Conservation (phyloP, 1,140 invertebrate species). For the Drosophila arawakana region DNA sequence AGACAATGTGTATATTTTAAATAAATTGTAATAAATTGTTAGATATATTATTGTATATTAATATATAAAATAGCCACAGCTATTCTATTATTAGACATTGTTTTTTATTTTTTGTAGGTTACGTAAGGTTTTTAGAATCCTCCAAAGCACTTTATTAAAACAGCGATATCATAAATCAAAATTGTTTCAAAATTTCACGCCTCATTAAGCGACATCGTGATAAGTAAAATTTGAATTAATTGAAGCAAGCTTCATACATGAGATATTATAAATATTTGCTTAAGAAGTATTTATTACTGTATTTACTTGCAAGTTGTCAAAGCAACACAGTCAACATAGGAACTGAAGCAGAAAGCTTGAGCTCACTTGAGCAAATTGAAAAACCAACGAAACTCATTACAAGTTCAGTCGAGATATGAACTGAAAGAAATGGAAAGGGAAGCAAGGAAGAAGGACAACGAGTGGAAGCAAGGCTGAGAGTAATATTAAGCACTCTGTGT, state of each 20-base stretch:
- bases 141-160: too few species aligned
- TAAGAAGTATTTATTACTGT: not conserved
- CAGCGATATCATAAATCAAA: too few species aligned
- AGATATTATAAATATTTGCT: not conserved
- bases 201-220: too few species aligned
- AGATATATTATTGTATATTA: too few species aligned
- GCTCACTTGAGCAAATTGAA: conserved; percentile 42
- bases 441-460: not conserved
- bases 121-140: too few species aligned
- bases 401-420: not conserved
- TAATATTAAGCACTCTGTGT: conserved; percentile 5
- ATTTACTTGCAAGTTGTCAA: conserved; percentile 16
- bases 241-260: too few species aligned
- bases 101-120: too few species aligned
- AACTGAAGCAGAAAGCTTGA: not conserved
- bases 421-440: not conserved
- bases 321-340: not conserved
- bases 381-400: conserved; percentile 61
- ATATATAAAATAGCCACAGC: too few species aligned
- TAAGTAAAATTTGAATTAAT: too few species aligned
- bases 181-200: too few species aligned
- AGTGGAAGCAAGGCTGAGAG: not conserved
- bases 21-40: not conserved
- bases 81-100: too few species aligned
- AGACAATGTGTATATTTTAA: not conserved